Evolutionary conservation across 1,140 invertebrate species (phyloP).

Genomic region (Atta texana): DNA sequence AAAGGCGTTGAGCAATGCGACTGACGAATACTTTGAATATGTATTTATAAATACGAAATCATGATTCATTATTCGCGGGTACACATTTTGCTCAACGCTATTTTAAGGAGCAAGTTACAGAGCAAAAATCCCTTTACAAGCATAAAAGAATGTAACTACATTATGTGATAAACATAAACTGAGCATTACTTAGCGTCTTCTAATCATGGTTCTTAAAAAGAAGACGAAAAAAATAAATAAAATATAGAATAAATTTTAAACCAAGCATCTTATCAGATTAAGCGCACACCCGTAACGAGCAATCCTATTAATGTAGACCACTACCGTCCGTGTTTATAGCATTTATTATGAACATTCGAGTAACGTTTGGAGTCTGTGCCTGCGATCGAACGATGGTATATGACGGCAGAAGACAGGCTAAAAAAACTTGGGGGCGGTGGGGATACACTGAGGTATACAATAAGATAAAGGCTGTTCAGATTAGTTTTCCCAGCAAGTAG

Average conservation of each 20-base stretch:
- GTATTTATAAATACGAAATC: constrained; percentile 29
- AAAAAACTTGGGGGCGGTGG: constrained; percentile 79
- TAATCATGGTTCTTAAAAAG: constrained; percentile 9
- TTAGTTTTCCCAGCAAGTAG: constrained; percentile 84
- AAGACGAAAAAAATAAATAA: constrained; percentile 29
- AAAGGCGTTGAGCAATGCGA: constrained; percentile 7
- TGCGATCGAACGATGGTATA: constrained; percentile 72
- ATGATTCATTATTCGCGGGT: background rate
- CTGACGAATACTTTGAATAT: constrained; percentile 23
- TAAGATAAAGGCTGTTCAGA: constrained; percentile 82
- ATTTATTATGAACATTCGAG: constrained; percentile 75
- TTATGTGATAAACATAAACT: constrained; percentile 22
- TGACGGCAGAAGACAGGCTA: constrained; percentile 80
- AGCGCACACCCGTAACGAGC: constrained; percentile 71
- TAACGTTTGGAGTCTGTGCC: constrained; percentile 69
- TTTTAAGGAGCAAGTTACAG: constrained; percentile 52
- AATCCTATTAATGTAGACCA: constrained; percentile 72
- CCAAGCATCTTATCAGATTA: constrained; percentile 60
- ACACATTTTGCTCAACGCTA: constrained; percentile 49
- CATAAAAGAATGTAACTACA: constrained; percentile 22
- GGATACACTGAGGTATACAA: constrained; percentile 77
- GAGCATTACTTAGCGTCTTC: constrained; percentile 40
- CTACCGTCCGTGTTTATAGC: constrained; percentile 74
- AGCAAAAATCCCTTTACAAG: constrained; percentile 62
- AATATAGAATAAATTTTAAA: constrained; percentile 34